phyloP scores from a whole-genome alignment of 2,888 invertebrate genomes.

The Drosophila mimetica region DNA sequence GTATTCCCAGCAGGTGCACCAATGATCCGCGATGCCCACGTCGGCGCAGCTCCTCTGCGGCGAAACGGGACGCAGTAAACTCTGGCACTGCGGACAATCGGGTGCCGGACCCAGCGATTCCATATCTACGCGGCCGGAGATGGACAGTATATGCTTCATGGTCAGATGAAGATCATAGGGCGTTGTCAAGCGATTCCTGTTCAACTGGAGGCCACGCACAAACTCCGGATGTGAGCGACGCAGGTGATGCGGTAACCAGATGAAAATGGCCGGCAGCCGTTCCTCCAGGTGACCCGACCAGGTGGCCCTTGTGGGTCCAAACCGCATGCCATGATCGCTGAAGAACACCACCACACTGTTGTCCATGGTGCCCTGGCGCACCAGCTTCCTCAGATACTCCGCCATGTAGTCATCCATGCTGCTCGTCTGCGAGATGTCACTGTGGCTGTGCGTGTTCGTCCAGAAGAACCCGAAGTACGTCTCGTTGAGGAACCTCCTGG shows the following conservation, averaged over 20 bases:
- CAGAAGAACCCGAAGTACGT: conserved; percentile 91
- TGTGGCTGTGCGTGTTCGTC: conserved; percentile 91
- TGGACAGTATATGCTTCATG: conserved; percentile 87
- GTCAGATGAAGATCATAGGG: conserved; percentile 92
- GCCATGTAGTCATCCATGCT: conserved; percentile 88
- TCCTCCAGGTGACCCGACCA: conserved; percentile 91
- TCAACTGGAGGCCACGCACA: conserved; percentile 86
- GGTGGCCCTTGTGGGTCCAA: conserved; percentile 89
- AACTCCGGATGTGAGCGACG: conserved; percentile 86
- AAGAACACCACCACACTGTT: conserved; percentile 89
- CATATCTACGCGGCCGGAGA: conserved; percentile 85
- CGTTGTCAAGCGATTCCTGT: conserved; percentile 88
- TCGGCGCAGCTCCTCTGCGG: conserved; percentile 88
- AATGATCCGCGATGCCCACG: conserved; percentile 88
- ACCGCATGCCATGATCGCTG: conserved; percentile 92
- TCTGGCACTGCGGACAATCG: conserved; percentile 88
- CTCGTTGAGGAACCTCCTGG: conserved; percentile 86
- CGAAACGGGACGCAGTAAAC: conserved; percentile 87
- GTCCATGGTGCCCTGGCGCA: conserved; percentile 87
- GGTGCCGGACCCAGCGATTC: conserved; percentile 59
- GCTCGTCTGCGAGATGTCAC: conserved; percentile 88
- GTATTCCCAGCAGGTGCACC: conserved; percentile 91
- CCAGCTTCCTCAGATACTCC: conserved; percentile 86
- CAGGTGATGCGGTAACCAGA: conserved; percentile 88
- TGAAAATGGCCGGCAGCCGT: conserved; percentile 89